Conservation (phyloP, 2,113 vertebrate species). For the Dipodomys stephensi region DNA sequence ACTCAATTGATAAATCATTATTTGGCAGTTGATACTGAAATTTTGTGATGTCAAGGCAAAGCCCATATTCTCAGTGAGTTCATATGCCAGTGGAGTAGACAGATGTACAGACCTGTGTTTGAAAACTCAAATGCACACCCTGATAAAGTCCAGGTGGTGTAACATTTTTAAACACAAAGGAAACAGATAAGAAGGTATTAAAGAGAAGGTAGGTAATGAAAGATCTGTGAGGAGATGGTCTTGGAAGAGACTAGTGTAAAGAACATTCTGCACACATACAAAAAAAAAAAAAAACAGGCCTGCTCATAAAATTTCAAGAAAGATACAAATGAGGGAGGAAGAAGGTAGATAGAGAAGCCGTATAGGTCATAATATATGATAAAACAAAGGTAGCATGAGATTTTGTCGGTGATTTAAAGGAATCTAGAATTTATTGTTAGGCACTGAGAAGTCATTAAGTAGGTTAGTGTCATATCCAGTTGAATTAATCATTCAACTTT, state of each 20-base stretch:
- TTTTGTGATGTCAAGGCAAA: neutral
- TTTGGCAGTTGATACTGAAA: neutral
- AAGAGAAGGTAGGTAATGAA: neutral
- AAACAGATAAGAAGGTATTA: neutral
- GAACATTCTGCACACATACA: neutral
- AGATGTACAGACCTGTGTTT: accelerated
- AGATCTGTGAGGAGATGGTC: neutral
- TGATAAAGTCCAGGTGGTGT: neutral
- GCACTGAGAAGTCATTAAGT: neutral
- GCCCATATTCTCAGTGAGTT: neutral
- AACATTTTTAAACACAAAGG: neutral
- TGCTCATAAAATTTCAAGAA: neutral
- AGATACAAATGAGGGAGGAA: neutral
- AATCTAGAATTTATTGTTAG: neutral
- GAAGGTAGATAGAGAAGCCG: neutral
- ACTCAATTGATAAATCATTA: neutral
- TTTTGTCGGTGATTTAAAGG: neutral
- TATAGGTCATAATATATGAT: neutral
- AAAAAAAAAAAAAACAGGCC: neutral
- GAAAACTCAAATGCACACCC: neutral
- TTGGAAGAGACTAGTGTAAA: neutral
- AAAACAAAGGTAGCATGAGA: neutral
- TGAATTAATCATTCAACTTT: neutral
- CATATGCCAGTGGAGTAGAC: neutral
- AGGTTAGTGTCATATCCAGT: neutral